Evolutionary conservation across 2,888 invertebrate species (phyloP).

Genomic region (Rhopalosiphum nymphaeae): DNA sequence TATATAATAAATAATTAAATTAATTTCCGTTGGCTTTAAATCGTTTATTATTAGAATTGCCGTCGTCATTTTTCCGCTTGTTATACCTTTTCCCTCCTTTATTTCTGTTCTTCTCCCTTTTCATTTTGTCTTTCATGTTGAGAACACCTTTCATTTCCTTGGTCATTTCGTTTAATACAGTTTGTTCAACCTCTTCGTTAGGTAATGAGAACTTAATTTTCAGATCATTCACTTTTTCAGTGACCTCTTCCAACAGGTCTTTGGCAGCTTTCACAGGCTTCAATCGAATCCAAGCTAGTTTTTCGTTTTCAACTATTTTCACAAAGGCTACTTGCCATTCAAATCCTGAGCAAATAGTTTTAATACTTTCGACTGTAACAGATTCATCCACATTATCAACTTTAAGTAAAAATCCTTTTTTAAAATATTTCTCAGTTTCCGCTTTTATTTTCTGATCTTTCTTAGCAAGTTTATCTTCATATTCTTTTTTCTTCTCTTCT

Average conservation of each 20-base stretch:
- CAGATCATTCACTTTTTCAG: slow-evolving; percentile 49
- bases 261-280: slow-evolving; percentile 79
- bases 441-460: slow-evolving; percentile 67
- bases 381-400: slow-evolving; percentile 77
- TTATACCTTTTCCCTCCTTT: slow-evolving; percentile 51
- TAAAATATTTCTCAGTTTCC: slow-evolving; percentile 69
- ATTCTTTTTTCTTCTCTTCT: slow-evolving; percentile 78
- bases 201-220: slow-evolving; percentile 51
- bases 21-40: slow-evolving; percentile 38
- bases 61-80: slow-evolving; percentile 33
- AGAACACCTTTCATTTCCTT: slow-evolving; percentile 53
- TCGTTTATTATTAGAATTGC: slow-evolving; percentile 1
- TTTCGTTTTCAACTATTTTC: slow-evolving; percentile 82
- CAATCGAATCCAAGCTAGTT: slow-evolving; percentile 81
- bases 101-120: slow-evolving; percentile 53
- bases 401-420: slow-evolving; percentile 78
- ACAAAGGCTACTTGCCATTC: slow-evolving; percentile 79
- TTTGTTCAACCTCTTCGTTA: slow-evolving; percentile 38
- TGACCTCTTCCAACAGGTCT: slow-evolving; percentile 69
- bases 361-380: slow-evolving; percentile 80
- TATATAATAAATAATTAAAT: neutral
- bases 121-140: slow-evolving; percentile 40
- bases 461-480: slow-evolving; percentile 72
- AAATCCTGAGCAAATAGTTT: slow-evolving; percentile 77
- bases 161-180: slow-evolving; percentile 54